Percentiles rank a stretch among this genome's conserved stretches.
Conservation (phyloP, 2,113 vertebrate genomes). For the Muntiacus reevesi region DNA sequence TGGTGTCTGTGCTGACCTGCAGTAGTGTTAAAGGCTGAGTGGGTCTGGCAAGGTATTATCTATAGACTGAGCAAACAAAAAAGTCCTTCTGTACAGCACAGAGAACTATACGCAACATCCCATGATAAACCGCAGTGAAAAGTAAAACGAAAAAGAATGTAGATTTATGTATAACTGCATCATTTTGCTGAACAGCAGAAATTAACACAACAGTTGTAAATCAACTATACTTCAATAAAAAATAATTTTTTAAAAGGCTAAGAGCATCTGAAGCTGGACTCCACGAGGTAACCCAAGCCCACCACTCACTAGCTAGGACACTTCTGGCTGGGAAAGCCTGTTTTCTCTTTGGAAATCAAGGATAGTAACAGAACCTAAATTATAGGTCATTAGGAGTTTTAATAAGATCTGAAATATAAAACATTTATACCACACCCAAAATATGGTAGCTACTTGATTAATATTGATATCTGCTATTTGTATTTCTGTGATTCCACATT, state of each 20-base stretch:
- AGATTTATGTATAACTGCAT: not conserved
- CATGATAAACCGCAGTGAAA: not conserved
- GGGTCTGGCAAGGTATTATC: not conserved
- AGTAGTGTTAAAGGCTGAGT: not conserved
- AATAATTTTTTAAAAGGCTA: not conserved
- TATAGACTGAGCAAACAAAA: not conserved
- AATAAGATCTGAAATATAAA: not conserved
- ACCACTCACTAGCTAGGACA: not conserved
- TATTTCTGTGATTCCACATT: not conserved
- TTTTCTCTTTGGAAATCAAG: not conserved
- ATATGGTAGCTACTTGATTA: not conserved
- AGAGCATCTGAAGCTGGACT: not conserved
- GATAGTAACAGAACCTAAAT: not conserved
- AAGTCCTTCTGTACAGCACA: not conserved
- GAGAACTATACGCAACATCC: not conserved
- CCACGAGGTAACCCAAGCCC: not conserved
- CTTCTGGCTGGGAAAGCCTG: not conserved
- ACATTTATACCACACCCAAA: not conserved
- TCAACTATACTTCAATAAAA: not conserved
- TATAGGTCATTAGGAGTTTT: not conserved
- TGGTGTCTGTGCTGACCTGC: fast-evolving
- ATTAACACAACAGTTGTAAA: not conserved
- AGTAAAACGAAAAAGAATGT: not conserved
- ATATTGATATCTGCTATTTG: not conserved
- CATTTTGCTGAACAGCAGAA: not conserved